Evolutionary conservation across 2,888 invertebrate species (phyloP).

Genomic region (Alloplasta piceator): DNA sequence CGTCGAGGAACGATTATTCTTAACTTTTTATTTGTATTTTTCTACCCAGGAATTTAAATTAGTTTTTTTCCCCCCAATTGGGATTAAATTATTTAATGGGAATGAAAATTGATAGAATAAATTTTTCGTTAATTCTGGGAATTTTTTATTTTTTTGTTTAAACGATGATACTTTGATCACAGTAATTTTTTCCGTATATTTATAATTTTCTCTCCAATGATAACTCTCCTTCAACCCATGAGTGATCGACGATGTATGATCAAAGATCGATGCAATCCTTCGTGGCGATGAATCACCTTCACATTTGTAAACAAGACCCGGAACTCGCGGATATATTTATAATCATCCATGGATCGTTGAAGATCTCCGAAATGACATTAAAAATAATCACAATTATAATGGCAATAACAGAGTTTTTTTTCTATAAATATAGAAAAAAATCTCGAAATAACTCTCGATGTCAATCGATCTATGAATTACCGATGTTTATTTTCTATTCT

Average conservation of each 20-base stretch:
- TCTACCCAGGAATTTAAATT: not conserved
- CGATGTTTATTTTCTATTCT: not conserved
- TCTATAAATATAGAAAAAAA: too few relatives aligned
- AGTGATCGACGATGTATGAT: conserved; percentile 9
- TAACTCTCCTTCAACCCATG: not conserved
- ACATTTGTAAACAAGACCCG: conserved; percentile 67
- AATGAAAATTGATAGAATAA: not conserved
- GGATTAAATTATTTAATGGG: not conserved
- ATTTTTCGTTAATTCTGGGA: not conserved
- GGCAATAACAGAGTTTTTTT: not conserved
- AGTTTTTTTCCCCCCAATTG: conserved; percentile 19
- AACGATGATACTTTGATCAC: conserved; percentile 10
- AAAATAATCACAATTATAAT: conserved; percentile 1
- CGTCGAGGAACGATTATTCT: conserved; percentile 36
- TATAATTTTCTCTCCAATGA: conserved; percentile 17
- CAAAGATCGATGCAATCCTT: conserved; percentile 57
- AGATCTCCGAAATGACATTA: conserved; percentile 31
- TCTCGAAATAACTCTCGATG: too few relatives aligned
- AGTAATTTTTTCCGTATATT: conserved; percentile 15
- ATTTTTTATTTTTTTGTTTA: not conserved
- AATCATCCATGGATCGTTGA: conserved; percentile 27
- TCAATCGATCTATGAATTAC: too few relatives aligned
- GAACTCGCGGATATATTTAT: conserved; percentile 39
- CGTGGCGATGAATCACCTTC: conserved; percentile 68
- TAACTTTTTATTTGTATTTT: not conserved